Evolutionary conservation across 2,797 vertebrate genomes (phyloP).

Genomic region (Cynopterus sphinx): DNA sequence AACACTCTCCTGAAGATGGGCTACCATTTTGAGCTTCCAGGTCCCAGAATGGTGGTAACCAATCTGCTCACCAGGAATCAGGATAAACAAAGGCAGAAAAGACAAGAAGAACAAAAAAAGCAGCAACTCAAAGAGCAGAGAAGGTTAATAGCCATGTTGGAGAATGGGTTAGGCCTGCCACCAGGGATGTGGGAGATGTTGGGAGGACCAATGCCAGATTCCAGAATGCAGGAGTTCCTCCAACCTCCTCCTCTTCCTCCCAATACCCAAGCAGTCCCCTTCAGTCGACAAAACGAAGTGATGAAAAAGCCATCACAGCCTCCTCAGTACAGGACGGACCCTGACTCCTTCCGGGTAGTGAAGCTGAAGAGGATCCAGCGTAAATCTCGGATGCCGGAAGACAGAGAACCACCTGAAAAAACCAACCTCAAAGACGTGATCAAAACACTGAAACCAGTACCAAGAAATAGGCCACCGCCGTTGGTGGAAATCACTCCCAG

Average conservation of each 20-base stretch:
- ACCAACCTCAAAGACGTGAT: conserved; percentile 94
- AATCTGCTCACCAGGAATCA: conserved; percentile 96
- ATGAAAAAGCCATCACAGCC: not conserved
- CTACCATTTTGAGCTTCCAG: conserved; percentile 96
- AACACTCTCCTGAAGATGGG: conserved; percentile 97
- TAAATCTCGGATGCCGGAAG: conserved; percentile 79
- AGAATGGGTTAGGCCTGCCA: conserved; percentile 92
- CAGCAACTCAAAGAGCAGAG: conserved; percentile 92
- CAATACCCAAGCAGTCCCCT: not conserved
- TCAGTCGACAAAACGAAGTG: conserved; percentile 74
- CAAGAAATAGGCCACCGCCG: conserved; percentile 91
- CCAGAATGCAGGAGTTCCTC: conserved; percentile 62
- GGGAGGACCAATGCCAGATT: conserved; percentile 87
- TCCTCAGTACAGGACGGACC: conserved; percentile 68
- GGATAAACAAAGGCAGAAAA: conserved; percentile 94
- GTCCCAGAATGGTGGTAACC: conserved; percentile 98
- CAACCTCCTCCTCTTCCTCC: conserved; percentile 81
- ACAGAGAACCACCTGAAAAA: conserved; percentile 85
- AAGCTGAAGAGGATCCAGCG: conserved; percentile 88
- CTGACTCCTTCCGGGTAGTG: conserved; percentile 86
- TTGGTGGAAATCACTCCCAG: conserved; percentile 93
- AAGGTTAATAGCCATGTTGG: conserved; percentile 91
- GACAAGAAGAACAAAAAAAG: conserved; percentile 93
- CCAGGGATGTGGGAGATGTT: conserved; percentile 93
- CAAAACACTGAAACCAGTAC: conserved; percentile 94